Conservation (phyloP, 2,797 vertebrate genomes). For the Helostoma temminkii region DNA sequence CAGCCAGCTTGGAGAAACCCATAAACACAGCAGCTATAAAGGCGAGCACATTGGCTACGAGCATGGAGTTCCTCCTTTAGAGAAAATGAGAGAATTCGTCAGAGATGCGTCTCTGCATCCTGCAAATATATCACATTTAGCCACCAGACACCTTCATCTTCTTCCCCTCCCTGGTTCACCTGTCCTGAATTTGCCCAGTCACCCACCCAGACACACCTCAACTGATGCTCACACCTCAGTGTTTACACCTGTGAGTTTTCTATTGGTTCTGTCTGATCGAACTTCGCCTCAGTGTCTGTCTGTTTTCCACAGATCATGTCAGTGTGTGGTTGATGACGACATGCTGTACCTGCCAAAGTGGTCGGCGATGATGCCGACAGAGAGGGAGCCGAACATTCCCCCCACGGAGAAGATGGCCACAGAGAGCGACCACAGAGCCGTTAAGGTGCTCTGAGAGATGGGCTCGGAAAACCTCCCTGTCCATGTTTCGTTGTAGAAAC, state of each 20-base stretch:
- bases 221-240: too few species aligned
- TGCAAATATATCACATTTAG: too few species aligned
- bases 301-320: too few species aligned
- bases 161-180: too few species aligned
- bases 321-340: background rate
- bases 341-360: slow-evolving; percentile 92
- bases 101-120: background rate
- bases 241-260: too few species aligned
- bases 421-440: slow-evolving; percentile 93
- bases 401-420: slow-evolving; percentile 96
- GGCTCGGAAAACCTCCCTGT: slow-evolving; percentile 80
- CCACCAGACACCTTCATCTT: too few species aligned
- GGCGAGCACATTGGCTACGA: slow-evolving; percentile 90
- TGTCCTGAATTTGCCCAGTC: too few species aligned
- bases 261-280: too few species aligned
- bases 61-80: slow-evolving; percentile 92
- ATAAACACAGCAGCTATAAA: slow-evolving; percentile 89
- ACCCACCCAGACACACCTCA: too few species aligned
- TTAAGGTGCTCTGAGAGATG: slow-evolving; percentile 82
- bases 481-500: slow-evolving; percentile 95
- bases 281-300: too few species aligned
- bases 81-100: background rate
- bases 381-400: slow-evolving; percentile 95
- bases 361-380: slow-evolving; percentile 94
- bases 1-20: slow-evolving; percentile 94